Evolutionary conservation across 2,888 invertebrate species (phyloP).

Genomic region (Dicranocentrus wangi): DNA sequence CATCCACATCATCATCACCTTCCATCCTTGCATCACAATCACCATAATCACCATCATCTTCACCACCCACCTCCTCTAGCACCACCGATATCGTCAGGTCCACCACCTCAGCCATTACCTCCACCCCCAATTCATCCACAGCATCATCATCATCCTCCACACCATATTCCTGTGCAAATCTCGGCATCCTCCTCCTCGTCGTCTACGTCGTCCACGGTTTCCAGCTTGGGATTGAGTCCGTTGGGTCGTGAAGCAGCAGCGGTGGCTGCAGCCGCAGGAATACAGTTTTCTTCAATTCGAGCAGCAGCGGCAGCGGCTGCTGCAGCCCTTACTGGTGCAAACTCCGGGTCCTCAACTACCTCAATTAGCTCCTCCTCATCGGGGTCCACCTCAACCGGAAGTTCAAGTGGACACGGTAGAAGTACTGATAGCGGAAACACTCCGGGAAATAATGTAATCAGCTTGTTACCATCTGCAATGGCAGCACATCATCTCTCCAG

Average conservation of each 20-base stretch:
- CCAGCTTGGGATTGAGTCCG: constrained; percentile 32
- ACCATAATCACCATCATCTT: constrained; percentile 57
- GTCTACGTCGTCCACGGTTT: constrained; percentile 56
- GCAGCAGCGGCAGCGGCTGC: constrained; percentile 75
- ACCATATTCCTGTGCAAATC: constrained; percentile 30
- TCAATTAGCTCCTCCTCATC: constrained; percentile 15
- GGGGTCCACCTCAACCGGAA: background rate
- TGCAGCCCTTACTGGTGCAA: constrained; percentile 53
- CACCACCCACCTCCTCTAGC: constrained; percentile 55
- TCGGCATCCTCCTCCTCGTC: constrained; percentile 75
- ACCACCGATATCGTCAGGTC: constrained; percentile 26
- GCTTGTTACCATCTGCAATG: constrained; percentile 63
- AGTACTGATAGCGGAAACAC: constrained; percentile 18
- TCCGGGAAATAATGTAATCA: constrained; percentile 45
- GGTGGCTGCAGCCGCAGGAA: constrained; percentile 64
- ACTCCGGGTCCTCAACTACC: constrained; percentile 9
- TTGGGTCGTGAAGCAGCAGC: constrained; percentile 42
- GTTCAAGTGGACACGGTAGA: background rate
- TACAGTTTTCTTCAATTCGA: constrained; percentile 65
- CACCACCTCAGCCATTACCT: constrained; percentile 66
- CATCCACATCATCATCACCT: constrained; percentile 74
- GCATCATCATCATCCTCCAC: constrained; percentile 73
- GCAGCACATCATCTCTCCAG: constrained; percentile 67
- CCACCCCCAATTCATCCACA: constrained; percentile 74
- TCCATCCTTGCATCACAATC: constrained; percentile 69